Evolutionary conservation across 2,797 vertebrate genomes (phyloP), one percentile per base, ranked within the genome.

Genomic region (Fundulus diaphanus): DNA sequence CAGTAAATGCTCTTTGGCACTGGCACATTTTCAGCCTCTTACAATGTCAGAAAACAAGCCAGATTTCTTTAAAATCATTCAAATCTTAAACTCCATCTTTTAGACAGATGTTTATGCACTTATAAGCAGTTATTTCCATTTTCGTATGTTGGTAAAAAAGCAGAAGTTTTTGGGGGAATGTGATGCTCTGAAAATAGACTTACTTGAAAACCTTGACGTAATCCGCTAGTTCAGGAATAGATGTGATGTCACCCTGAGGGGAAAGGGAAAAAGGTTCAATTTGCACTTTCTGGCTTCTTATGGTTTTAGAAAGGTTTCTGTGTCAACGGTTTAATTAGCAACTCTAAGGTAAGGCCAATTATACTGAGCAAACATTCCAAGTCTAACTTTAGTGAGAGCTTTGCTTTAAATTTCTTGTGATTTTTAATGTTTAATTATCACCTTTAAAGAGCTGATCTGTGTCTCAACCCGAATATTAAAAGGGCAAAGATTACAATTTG

Each of bases 161-260:
- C 37, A 67, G 18, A n/a, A 24, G 54, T 33, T 20, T n/a, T 65
- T 24, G 5, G 9, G 18, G 40, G 20, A 76, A 42, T 22, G 35
- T 52, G 44, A 16, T 16, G 65, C 46, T 69, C 27, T 73, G 44
- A 3, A 73, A 75, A 73, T 85, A 7, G 81, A 99, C 98, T 98
- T 96, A 99, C 98, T 99, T 99, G 95, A 99, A 99, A 88, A 99
- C 97, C 96, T 98, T 99, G 85, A 99, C 96, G 84, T 99, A 97
- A 95, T 99, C 98, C 0, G 98, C 98, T 56, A 99, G 95, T 94
- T 99, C 98, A 0, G 98, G 98, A 94, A 99, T 99, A 85, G 98
- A 99, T 86, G 98, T 99, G 94, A 99, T 99, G 93, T 99, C 98
- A 93, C 98, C 98, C 98, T 99, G 87, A 15, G 35, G 75, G 73